Percentiles rank a stretch among this genome's conserved stretches.
These are phyloP conservation scores for Drosophila pandora DNA, from an alignment of 1,140 invertebrate species.

Conservation along the genomic window DNA sequence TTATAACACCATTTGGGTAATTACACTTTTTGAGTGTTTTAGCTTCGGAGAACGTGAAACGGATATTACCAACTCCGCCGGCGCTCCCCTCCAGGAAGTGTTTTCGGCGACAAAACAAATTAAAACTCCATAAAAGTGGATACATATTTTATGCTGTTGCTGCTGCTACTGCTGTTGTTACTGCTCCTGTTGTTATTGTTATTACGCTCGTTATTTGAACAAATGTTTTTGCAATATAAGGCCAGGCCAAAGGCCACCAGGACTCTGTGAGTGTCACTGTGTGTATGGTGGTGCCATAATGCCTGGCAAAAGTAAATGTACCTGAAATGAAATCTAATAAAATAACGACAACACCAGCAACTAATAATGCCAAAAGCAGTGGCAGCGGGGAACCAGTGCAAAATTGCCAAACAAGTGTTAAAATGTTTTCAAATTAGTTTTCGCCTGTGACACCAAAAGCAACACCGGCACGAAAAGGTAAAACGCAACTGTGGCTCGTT, in stretches of 20 bases:
- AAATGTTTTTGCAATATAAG: conserved; percentile 77
- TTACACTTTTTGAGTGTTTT: conserved; percentile 79
- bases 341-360: conserved; percentile 55
- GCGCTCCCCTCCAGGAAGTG: conserved; percentile 35
- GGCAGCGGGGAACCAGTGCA: conserved; percentile 10
- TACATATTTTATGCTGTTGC: conserved; percentile 72
- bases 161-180: conserved; percentile 29
- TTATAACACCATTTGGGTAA: conserved; percentile 80
- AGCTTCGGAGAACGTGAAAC: conserved; percentile 57
- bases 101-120: conserved; percentile 80
- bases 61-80: conserved; percentile 52
- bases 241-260: conserved; percentile 1
- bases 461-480: conserved; percentile 34
- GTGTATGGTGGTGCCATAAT: conserved; percentile 35
- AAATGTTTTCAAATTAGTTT: conserved; percentile 81
- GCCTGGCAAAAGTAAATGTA: conserved; percentile 64
- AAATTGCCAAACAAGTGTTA: conserved; percentile 75
- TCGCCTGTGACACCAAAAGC: conserved; percentile 38
- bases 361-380: conserved; percentile 36
- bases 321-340: conserved; percentile 75
- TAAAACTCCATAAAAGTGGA: conserved; percentile 80
- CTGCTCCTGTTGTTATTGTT: conserved; percentile 37
- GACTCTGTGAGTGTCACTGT: neutral
- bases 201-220: conserved; percentile 67
- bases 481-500: conserved; percentile 50